Evolutionary conservation across 2,797 vertebrate genomes (phyloP), one percentile per base, ranked within the genome.

Genomic region (Odontamblyopus lacepedii): DNA sequence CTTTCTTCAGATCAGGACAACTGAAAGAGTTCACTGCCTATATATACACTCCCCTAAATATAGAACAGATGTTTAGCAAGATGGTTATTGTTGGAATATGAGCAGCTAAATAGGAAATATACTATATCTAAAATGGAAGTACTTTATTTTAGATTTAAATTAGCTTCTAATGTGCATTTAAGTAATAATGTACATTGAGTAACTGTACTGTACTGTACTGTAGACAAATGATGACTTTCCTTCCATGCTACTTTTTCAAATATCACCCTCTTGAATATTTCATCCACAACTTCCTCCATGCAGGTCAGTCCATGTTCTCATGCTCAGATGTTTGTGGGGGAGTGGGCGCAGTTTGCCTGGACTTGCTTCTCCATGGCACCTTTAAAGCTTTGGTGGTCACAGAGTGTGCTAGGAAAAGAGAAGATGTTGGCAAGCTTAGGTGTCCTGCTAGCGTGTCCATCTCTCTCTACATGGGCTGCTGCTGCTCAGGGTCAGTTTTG

Each of bases 391-490:
- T 81, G 71, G 74, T 53, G 73, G 76, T 85, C 78, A 75, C 73
- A 75, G 76, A 86, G 78, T 85, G 77, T 65, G 78, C 74, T 88
- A 63, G 59, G 76, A 77, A 88, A 85, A 82, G 78, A 86, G 86
- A 81, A 76, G 75, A 85, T 80, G 83, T 83, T 86, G 79, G 79
- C 78, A 84, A 79, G 82, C 80, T 78, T 63, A 71, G 84, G 85
- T 75, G 65, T 80, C 86, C 87, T 85, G 84, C 90, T 87, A 84
- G 83, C 84, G 74, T 88, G 89, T 91, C 90, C 81, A 70, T 91
- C 90, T 89, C 81, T 73, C 81, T 85, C 72, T 87, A 85, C 89
- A 88, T 75, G 80, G 77, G 72, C 79, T 77, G 79, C 85, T 84
- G 81, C 85, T 86, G 87, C 83, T 86, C 30, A 70, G 84, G 88